phyloP scores from a whole-genome alignment of 1,140 invertebrate genomes.

The Ceratina japonica region DNA sequence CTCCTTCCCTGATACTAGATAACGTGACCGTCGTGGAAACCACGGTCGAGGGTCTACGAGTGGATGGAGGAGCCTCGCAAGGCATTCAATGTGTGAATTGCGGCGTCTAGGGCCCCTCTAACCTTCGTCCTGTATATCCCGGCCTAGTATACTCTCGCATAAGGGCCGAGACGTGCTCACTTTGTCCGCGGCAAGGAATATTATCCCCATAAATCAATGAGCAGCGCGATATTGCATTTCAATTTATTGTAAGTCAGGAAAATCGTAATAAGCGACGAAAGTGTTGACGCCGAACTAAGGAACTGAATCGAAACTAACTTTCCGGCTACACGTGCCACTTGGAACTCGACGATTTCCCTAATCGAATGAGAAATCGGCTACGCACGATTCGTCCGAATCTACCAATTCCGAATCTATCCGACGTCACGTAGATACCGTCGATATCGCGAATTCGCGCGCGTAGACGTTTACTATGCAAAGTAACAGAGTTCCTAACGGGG shows the following conservation, averaged over 20 bases:
- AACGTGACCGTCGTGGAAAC: slow-evolving; percentile 65
- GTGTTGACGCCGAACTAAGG: neutral
- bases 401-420: slow-evolving; percentile 13
- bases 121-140: slow-evolving; percentile 18
- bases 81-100: slow-evolving; percentile 74
- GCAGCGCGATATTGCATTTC: no score
- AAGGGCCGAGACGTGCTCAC: slow-evolving; percentile 7
- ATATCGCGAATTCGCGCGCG: slow-evolving; percentile 5
- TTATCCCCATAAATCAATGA: neutral
- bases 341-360: neutral
- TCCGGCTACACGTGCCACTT: neutral
- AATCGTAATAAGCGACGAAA: neutral
- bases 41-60: slow-evolving; percentile 59
- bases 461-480: slow-evolving; percentile 44
- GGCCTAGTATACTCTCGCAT: slow-evolving; percentile 26
- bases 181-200: slow-evolving; percentile 14
- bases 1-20: slow-evolving; percentile 65
- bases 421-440: slow-evolving; percentile 33
- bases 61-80: slow-evolving; percentile 59
- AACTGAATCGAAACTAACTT: neutral
- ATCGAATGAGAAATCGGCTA: slow-evolving; percentile 10
- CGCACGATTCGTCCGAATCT: neutral
- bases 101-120: slow-evolving; percentile 58
- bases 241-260: no score
- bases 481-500: slow-evolving; percentile 42